phyloP scores from a whole-genome alignment of 2,888 invertebrate species.

The Megamerina dolium region DNA sequence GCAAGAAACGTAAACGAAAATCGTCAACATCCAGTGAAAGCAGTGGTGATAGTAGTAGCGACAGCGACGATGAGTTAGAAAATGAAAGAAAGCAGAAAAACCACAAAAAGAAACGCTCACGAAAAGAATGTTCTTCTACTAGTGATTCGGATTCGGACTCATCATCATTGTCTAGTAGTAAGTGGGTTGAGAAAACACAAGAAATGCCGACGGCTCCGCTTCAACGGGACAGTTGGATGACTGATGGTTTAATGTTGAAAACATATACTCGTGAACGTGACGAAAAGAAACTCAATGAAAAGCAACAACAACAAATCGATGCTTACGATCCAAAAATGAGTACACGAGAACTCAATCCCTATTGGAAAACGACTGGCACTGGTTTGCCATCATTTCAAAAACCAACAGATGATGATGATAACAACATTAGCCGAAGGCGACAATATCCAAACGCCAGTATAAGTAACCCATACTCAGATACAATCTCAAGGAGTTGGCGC shows the following conservation, averaged over 20 bases:
- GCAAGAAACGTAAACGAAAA: too few relatives aligned
- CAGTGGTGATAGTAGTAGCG: constrained; percentile 6
- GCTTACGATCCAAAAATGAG: constrained; percentile 67
- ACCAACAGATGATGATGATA: constrained; percentile 44
- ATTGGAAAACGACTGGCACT: constrained; percentile 84
- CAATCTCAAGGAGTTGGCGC: constrained; percentile 12
- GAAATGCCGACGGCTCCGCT: constrained; percentile 38
- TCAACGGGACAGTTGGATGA: constrained; percentile 77
- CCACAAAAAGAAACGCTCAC: constrained; percentile 17
- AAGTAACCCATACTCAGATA: neutral
- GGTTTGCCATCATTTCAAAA: constrained; percentile 63
- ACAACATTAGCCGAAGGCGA: neutral
- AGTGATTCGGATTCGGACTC: neutral
- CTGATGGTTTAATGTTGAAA: constrained; percentile 50
- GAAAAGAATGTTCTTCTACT: constrained; percentile 3
- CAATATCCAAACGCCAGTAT: neutral
- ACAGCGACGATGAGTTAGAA: constrained; percentile 11
- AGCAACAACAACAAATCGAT: constrained; percentile 53
- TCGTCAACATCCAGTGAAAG: constrained; percentile 6
- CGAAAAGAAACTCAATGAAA: constrained; percentile 50
- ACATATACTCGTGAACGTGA: constrained; percentile 49
- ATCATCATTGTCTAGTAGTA: neutral
- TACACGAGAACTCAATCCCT: constrained; percentile 78
- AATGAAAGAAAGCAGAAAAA: too few relatives aligned
- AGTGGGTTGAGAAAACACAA: neutral